These are phyloP conservation scores for Paratilapia polleni DNA, from an alignment of 2,113 vertebrate species.

Conservation along the genomic window DNA sequence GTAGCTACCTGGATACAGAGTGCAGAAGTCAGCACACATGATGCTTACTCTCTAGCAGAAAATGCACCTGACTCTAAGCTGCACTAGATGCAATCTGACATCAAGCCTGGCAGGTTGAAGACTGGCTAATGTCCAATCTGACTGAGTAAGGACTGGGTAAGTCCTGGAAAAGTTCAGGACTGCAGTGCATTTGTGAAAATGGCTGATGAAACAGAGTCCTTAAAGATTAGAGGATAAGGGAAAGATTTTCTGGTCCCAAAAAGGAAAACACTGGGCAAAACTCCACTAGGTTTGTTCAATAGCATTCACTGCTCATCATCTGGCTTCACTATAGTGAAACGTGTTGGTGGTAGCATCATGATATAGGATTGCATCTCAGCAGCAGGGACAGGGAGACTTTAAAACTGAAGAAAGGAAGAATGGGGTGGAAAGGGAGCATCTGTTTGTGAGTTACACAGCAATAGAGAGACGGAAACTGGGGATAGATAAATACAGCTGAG, in stretches of 20 bases:
- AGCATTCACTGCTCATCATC: background rate
- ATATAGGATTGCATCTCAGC: background rate
- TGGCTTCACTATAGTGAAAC: background rate
- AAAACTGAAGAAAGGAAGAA: background rate
- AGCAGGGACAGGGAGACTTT: background rate
- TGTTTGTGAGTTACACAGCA: too few relatives aligned
- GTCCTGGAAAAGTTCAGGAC: background rate
- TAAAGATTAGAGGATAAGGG: background rate
- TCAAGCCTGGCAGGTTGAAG: background rate
- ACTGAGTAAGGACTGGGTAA: too few relatives aligned
- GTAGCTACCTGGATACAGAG: background rate
- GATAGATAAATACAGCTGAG: too few relatives aligned
- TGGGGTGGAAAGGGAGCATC: background rate
- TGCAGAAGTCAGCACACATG: background rate
- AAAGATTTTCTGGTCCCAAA: too few relatives aligned
- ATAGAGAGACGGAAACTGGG: too few relatives aligned
- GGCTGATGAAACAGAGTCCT: background rate
- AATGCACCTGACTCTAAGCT: background rate
- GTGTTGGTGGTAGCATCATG: background rate
- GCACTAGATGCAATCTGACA: background rate
- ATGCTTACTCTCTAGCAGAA: background rate
- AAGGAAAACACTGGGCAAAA: too few relatives aligned
- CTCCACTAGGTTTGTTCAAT: background rate
- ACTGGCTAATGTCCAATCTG: background rate
- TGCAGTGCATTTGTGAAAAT: background rate